A percentile compares a stretch with the other conserved stretches of the same genome.
Conservation (phyloP, 1,140 invertebrate species). For the Drosophila simulans region DNA sequence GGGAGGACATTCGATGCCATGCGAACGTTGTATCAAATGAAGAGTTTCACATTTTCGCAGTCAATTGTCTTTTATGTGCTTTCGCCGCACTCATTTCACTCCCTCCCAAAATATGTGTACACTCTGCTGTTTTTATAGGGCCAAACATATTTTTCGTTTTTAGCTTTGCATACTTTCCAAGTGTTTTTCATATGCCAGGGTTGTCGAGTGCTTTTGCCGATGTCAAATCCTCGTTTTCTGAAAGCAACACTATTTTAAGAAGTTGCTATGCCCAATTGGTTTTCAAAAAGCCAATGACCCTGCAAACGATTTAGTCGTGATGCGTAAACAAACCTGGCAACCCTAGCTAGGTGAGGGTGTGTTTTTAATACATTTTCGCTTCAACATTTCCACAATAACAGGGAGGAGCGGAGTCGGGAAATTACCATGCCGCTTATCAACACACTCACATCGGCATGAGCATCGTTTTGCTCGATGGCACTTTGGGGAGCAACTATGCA, state of each 20-base stretch:
- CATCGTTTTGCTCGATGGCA: constrained; percentile 73
- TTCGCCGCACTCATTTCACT: constrained; percentile 23
- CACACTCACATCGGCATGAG: constrained; percentile 56
- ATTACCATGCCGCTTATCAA: constrained; percentile 69
- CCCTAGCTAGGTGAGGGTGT: constrained; percentile 37
- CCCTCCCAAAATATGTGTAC: constrained; percentile 6
- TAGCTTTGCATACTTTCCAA: constrained; percentile 48
- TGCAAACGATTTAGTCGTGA: not conserved
- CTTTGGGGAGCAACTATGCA: constrained; percentile 77
- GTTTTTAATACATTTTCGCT: constrained; percentile 71
- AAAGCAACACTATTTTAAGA: too few relatives aligned
- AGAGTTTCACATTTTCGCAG: constrained; percentile 69
- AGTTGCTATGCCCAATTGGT: too few relatives aligned
- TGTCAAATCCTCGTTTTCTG: too few relatives aligned
- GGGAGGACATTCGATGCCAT: constrained; percentile 19
- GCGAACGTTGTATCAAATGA: constrained; percentile 11
- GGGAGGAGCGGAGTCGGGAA: constrained; percentile 12
- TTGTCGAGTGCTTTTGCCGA: constrained; percentile 7
- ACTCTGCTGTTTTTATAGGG: constrained; percentile 50
- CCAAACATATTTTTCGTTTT: constrained; percentile 59
- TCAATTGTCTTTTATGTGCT: constrained; percentile 78
- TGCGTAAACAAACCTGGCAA: constrained; percentile 1
- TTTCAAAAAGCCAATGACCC: not conserved
- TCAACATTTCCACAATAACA: constrained; percentile 58
- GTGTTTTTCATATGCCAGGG: constrained; percentile 9